These are phyloP conservation scores for Thalpophila matura DNA, from an alignment of 2,888 invertebrate species.

Conservation along the genomic window DNA sequence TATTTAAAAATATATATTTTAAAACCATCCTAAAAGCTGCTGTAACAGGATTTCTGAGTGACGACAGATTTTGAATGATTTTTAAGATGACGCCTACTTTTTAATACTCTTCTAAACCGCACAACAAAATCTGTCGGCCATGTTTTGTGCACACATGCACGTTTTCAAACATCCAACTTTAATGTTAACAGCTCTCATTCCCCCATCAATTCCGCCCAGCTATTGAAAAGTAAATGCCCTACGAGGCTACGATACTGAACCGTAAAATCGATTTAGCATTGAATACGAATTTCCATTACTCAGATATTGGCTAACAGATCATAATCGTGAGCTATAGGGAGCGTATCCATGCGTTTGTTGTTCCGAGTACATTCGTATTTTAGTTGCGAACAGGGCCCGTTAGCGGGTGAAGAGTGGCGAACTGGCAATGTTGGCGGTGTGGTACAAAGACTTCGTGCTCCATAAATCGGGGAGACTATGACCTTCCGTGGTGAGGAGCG, in stretches of 20 bases:
- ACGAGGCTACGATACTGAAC: constrained; percentile 44
- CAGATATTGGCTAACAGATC: constrained; percentile 59
- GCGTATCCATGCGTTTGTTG: constrained; percentile 59
- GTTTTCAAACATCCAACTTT: constrained; percentile 24
- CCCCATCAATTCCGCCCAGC: constrained; percentile 25
- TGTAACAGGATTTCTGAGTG: too few relatives aligned
- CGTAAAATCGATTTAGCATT: constrained; percentile 60
- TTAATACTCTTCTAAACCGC: too few relatives aligned
- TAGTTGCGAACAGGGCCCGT: constrained; percentile 70
- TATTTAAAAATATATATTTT: too few relatives aligned
- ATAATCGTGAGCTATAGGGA: constrained; percentile 63
- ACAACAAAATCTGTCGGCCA: too few relatives aligned
- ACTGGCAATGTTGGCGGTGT: constrained; percentile 77
- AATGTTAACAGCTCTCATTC: constrained; percentile 36
- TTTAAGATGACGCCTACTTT: too few relatives aligned
- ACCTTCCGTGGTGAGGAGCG: constrained; percentile 75
- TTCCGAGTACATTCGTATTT: constrained; percentile 69
- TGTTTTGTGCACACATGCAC: background rate
- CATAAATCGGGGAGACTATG: constrained; percentile 82
- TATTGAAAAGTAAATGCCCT: constrained; percentile 51
- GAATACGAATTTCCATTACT: constrained; percentile 62
- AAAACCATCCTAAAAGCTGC: too few relatives aligned
- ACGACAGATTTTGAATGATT: too few relatives aligned
- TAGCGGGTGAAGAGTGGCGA: constrained; percentile 76
- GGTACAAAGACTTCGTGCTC: constrained; percentile 85